Evolutionary conservation across 2,888 invertebrate genomes (phyloP).

Genomic region (Heliconius ismenius): DNA sequence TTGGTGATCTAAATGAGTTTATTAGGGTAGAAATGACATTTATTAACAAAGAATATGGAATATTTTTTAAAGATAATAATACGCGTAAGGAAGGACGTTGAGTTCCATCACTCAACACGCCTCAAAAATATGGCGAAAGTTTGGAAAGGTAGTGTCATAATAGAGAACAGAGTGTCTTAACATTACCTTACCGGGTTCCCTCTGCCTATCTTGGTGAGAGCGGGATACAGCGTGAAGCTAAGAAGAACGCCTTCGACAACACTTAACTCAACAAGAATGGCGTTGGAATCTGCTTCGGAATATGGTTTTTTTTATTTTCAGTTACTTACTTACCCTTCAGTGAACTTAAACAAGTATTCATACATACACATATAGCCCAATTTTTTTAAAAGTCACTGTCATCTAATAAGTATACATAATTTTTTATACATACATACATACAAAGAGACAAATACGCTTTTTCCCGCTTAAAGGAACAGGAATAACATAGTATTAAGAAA

Average conservation of each 20-base stretch:
- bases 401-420: not conserved
- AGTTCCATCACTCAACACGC: not conserved
- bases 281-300: not conserved
- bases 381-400: not conserved
- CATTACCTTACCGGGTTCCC: not conserved
- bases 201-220: not conserved
- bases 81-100: not conserved
- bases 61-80: not conserved
- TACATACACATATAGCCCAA: too few species aligned
- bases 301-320: too few species aligned
- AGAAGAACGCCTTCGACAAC: not conserved
- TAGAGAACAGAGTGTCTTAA: not conserved
- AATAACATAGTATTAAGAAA: not conserved
- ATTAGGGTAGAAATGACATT: not conserved
- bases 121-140: not conserved
- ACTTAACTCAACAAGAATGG: not conserved
- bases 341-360: too few species aligned
- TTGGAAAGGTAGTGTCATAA: not conserved
- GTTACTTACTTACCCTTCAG: too few species aligned
- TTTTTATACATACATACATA: not conserved
- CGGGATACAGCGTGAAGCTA: not conserved
- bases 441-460: not conserved
- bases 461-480: not conserved
- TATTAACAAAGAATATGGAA: not conserved
- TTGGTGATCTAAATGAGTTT: conserved; percentile 41